Evolutionary conservation across 2,888 invertebrate genomes (phyloP).

Genomic region (Polylopha cassiicola): DNA sequence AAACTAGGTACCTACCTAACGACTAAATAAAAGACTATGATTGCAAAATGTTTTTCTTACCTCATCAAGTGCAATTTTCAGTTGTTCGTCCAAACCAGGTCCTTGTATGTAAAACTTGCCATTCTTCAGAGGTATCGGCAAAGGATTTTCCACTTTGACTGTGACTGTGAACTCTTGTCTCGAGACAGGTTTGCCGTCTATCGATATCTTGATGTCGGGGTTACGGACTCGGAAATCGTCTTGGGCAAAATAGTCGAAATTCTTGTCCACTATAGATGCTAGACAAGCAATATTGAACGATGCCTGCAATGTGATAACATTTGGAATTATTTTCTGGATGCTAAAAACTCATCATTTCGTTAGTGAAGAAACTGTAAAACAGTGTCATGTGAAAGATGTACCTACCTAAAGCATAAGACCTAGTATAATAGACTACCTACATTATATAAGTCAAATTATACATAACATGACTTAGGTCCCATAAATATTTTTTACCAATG

Average conservation of each 20-base stretch:
- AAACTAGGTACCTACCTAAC: neutral
- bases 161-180: slow-evolving; percentile 75
- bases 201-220: slow-evolving; percentile 89
- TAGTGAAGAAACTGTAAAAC: too few relatives aligned
- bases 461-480: too few relatives aligned
- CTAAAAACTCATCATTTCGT: too few relatives aligned
- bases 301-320: slow-evolving; percentile 51
- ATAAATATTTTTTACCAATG: too few relatives aligned
- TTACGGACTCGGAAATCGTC: slow-evolving; percentile 93
- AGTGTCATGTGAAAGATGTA: too few relatives aligned
- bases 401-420: too few relatives aligned
- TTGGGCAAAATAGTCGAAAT: slow-evolving; percentile 92
- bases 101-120: slow-evolving; percentile 89
- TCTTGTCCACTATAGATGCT: slow-evolving; percentile 86
- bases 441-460: too few relatives aligned
- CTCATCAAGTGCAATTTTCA: slow-evolving; percentile 83
- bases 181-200: slow-evolving; percentile 75
- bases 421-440: too few relatives aligned
- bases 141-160: slow-evolving; percentile 86
- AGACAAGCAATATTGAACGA: slow-evolving; percentile 91
- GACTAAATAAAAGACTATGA: too few relatives aligned
- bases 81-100: slow-evolving; percentile 84
- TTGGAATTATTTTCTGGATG: neutral
- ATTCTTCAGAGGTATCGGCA: slow-evolving; percentile 86
- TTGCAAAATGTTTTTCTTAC: slow-evolving; percentile 43